Conservation (phyloP, 92 coral and sea anemone species). For the Bergia puertoricense region DNA sequence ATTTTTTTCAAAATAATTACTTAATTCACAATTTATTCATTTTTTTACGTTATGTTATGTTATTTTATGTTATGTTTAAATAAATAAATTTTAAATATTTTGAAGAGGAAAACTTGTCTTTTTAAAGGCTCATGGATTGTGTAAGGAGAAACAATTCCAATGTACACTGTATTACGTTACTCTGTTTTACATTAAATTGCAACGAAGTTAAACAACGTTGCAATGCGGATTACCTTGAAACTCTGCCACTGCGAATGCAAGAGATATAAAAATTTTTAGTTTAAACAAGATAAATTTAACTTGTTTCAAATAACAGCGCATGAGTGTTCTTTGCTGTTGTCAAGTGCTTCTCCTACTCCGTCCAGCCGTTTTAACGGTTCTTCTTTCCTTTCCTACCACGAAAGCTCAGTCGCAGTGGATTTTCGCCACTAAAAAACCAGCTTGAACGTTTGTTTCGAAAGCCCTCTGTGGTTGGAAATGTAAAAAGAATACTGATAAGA, state of each 20-base stretch:
- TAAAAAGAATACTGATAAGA: slow-evolving; percentile 9
- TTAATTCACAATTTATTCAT: no score
- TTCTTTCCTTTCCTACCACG: slow-evolving; percentile 57
- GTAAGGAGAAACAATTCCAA: not conserved
- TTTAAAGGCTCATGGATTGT: not conserved
- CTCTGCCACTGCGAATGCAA: not conserved
- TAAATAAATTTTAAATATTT: no score
- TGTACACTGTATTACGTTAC: not conserved
- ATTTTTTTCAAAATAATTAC: no score
- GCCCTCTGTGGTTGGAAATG: slow-evolving; percentile 7
- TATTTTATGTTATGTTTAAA: no score
- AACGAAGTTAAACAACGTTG: no score
- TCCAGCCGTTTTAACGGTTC: not conserved
- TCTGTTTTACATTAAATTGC: no score
- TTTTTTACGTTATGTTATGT: no score
- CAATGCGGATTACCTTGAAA: no score
- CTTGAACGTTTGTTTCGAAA: slow-evolving; percentile 39
- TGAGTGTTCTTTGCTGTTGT: not conserved
- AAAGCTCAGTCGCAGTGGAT: slow-evolving; percentile 51
- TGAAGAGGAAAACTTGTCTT: no score
- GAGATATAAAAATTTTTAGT: not conserved
- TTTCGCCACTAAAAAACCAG: slow-evolving; percentile 50
- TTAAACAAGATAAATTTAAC: not conserved
- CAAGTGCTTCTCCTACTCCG: slow-evolving; percentile 6
- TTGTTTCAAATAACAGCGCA: not conserved